Evolutionary conservation across 1,140 invertebrate species (phyloP).

Genomic region (Hypsibius dujardini): DNA sequence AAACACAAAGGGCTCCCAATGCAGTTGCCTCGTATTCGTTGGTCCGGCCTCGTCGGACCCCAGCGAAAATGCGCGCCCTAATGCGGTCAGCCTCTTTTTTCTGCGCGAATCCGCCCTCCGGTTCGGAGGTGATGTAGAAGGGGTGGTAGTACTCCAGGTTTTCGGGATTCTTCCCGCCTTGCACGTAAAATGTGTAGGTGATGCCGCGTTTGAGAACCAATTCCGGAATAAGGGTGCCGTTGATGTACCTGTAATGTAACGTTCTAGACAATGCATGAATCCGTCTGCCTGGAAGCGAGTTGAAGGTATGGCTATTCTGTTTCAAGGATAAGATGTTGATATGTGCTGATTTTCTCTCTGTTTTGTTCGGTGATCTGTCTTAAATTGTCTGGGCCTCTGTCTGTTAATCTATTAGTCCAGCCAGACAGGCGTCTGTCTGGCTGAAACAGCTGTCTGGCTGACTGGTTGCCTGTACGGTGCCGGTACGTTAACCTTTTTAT

Average conservation of each 20-base stretch:
- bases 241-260: constrained; percentile 47
- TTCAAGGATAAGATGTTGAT: too few species aligned
- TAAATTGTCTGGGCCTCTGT: too few species aligned
- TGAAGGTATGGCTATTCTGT: too few species aligned
- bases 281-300: too few species aligned
- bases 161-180: constrained; percentile 60
- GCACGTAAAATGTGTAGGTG: constrained; percentile 73
- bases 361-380: too few species aligned
- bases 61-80: background rate
- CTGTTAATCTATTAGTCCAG: too few species aligned
- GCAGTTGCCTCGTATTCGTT: constrained; percentile 14
- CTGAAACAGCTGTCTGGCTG: too few species aligned
- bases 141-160: constrained; percentile 70
- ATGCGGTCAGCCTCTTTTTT: constrained; percentile 37
- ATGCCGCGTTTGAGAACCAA: constrained; percentile 71
- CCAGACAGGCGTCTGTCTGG: too few species aligned
- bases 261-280: too few species aligned
- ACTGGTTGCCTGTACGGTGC: too few species aligned
- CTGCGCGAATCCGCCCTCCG: constrained; percentile 67
- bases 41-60: background rate
- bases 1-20: background rate
- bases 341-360: too few species aligned
- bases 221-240: constrained; percentile 76
- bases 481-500: too few species aligned
- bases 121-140: constrained; percentile 83